A percentile compares a stretch with the other conserved stretches of the same genome.
These are phyloP conservation scores for Drosophila heteroneura DNA, from an alignment of 2,888 invertebrate genomes.

Conservation along the genomic window DNA sequence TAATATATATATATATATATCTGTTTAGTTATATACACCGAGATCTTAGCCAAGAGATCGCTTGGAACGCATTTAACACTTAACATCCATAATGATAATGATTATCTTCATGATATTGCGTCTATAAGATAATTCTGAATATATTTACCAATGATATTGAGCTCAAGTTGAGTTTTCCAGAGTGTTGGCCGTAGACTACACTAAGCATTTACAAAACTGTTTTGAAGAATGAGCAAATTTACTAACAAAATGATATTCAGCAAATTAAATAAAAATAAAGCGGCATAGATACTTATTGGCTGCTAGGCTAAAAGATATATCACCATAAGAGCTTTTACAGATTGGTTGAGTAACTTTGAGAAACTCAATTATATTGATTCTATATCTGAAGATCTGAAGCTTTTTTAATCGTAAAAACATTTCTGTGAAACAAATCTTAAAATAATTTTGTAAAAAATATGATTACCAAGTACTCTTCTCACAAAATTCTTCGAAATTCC, in stretches of 20 bases:
- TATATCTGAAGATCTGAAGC: not conserved
- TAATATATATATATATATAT: too few relatives aligned
- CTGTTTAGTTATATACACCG: not conserved
- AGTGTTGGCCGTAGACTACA: constrained; percentile 31
- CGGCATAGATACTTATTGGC: not conserved
- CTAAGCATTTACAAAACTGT: constrained; percentile 19
- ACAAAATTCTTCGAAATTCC: not conserved
- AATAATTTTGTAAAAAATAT: not conserved
- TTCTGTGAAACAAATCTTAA: not conserved
- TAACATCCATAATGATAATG: not conserved
- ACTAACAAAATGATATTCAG: constrained; percentile 4
- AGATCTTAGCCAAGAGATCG: not conserved
- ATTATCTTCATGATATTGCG: not conserved
- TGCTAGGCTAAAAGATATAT: not conserved
- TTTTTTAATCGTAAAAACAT: not conserved
- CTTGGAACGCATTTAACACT: not conserved
- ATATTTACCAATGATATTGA: constrained; percentile 18
- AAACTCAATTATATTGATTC: not conserved
- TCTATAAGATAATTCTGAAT: not conserved
- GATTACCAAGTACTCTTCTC: not conserved
- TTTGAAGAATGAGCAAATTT: constrained; percentile 27
- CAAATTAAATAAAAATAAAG: not conserved
- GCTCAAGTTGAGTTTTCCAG: constrained; percentile 9
- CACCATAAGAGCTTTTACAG: not conserved
- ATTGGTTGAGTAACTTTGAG: not conserved